Percentiles rank a stretch among this genome's conserved stretches.
phyloP scores from a whole-genome alignment of 2,888 invertebrate species.

The Cecidostiba fungosa region DNA sequence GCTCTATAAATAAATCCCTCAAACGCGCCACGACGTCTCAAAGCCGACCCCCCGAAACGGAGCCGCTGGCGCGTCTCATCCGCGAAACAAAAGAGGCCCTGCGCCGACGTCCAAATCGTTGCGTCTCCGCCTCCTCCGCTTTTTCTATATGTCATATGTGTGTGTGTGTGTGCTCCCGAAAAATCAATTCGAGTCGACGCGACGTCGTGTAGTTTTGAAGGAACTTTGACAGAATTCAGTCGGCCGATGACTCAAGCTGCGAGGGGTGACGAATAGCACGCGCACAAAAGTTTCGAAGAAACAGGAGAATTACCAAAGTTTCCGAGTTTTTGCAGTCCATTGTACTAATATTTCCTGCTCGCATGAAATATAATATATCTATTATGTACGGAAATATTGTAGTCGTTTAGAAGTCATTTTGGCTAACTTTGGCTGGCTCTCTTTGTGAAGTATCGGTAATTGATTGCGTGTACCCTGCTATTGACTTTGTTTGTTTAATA shows the following conservation, averaged over 20 bases:
- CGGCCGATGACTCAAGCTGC: conserved; percentile 7
- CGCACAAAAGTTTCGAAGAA: background rate
- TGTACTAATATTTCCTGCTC: conserved; percentile 11
- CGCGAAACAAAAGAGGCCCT: conserved; percentile 39
- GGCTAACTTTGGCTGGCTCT: background rate
- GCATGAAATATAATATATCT: background rate
- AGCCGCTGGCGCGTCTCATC: background rate
- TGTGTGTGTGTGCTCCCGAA: conserved; percentile 4
- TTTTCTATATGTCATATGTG: background rate
- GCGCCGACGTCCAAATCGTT: conserved; percentile 10
- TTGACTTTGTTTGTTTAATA: background rate
- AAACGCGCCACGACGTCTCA: conserved; percentile 41
- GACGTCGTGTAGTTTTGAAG: conserved; percentile 43
- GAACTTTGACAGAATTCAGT: conserved; percentile 54
- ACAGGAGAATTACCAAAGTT: background rate
- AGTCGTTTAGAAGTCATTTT: background rate
- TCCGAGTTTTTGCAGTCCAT: conserved; percentile 12
- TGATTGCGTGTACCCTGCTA: background rate
- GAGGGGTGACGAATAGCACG: background rate
- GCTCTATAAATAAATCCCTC: conserved; percentile 62
- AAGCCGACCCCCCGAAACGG: conserved; percentile 16
- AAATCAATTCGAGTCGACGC: conserved; percentile 52
- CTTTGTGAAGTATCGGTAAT: background rate
- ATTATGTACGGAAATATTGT: background rate
- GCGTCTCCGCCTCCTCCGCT: conserved; percentile 10